Conservation (phyloP, 1,140 invertebrate genomes). For the Coenobita brevimanus region DNA sequence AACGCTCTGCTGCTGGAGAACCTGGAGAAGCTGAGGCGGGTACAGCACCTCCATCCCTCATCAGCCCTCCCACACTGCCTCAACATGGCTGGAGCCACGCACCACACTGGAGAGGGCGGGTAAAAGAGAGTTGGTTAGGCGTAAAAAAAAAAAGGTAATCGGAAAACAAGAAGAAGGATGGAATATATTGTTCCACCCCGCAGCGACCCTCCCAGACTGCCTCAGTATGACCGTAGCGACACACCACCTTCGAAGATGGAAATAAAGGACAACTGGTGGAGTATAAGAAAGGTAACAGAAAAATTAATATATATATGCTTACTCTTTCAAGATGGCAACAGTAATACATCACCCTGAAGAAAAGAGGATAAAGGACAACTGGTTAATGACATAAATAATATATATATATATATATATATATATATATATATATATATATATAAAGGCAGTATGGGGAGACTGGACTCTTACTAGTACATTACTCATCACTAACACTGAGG, state of each 20-base stretch:
- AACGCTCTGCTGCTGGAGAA: conserved; percentile 71
- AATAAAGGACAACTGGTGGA: not conserved
- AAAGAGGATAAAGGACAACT: not conserved
- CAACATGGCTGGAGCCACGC: conserved; percentile 36
- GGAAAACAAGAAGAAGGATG: no score
- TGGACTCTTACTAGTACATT: not conserved
- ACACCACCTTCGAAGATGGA: no score
- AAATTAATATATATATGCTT: not conserved
- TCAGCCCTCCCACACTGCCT: conserved; percentile 38
- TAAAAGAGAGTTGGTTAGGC: not conserved
- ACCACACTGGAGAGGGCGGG: not conserved
- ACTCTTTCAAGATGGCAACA: no score
- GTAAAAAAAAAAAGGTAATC: not conserved
- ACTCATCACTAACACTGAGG: not conserved
- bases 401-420: conserved; percentile 4
- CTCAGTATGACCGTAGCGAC: conserved; percentile 40
- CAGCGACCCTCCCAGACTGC: conserved; percentile 32
- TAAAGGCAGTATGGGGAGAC: not conserved
- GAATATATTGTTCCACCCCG: conserved; percentile 3
- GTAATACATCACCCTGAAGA: no score
- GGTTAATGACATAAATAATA: not conserved
- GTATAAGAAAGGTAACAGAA: not conserved
- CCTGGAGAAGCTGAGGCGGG: conserved; percentile 71
- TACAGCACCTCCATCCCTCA: conserved; percentile 33
- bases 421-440: conserved; percentile 4